These are phyloP conservation scores for Drosophila simulans DNA, from an alignment of 1,140 invertebrate species.

Conservation along the genomic window DNA sequence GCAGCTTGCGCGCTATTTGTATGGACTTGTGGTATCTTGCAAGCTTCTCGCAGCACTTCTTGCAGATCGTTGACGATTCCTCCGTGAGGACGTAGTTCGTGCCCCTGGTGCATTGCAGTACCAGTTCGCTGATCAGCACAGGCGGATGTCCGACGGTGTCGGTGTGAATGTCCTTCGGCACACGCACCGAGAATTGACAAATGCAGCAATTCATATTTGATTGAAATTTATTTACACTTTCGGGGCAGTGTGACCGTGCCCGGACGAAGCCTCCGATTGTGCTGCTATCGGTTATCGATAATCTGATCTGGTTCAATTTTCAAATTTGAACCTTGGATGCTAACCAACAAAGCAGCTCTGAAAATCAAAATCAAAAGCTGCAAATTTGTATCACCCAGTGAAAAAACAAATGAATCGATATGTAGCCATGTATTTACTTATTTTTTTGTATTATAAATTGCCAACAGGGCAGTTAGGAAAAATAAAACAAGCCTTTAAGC, in stretches of 20 bases:
- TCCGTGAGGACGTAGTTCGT: slow-evolving; percentile 56
- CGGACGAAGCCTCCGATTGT: not conserved
- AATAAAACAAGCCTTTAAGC: not conserved
- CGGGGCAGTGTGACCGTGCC: not conserved
- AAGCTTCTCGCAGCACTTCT: slow-evolving; percentile 68
- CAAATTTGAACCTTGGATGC: too few relatives aligned
- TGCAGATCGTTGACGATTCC: slow-evolving; percentile 61
- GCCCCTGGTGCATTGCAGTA: slow-evolving; percentile 65
- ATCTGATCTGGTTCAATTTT: not conserved
- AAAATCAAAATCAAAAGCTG: too few relatives aligned
- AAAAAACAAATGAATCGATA: too few relatives aligned
- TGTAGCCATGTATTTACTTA: not conserved
- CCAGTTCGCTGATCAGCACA: slow-evolving; percentile 62
- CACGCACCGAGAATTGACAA: slow-evolving; percentile 70
- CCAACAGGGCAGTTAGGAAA: not conserved
- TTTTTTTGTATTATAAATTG: not conserved
- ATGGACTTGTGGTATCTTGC: slow-evolving; percentile 68
- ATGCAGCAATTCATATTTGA: slow-evolving; percentile 70
- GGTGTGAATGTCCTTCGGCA: slow-evolving; percentile 61
- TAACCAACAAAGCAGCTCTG: too few relatives aligned
- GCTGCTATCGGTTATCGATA: not conserved
- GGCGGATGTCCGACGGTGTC: slow-evolving; percentile 69
- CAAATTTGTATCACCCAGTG: not conserved
- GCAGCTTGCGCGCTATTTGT: slow-evolving; percentile 62
- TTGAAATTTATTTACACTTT: slow-evolving; percentile 45